Evolutionary conservation across 2,113 vertebrate genomes (phyloP).

Genomic region (Nothobranchius furzeri): DNA sequence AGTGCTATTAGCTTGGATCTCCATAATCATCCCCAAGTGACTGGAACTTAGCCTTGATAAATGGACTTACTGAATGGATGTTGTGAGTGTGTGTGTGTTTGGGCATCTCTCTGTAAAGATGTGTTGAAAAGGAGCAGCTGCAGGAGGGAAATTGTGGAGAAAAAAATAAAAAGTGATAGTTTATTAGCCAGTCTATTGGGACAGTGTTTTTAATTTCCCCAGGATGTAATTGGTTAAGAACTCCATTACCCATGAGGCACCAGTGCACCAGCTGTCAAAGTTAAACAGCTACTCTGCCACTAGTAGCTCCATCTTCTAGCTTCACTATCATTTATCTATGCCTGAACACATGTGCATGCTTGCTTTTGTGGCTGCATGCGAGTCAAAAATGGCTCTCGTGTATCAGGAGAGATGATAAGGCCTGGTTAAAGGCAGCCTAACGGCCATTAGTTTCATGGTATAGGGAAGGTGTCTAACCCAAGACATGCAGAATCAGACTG

Average conservation of each 20-base stretch:
- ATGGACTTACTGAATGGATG: conserved; percentile 59
- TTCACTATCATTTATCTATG: conserved; percentile 65
- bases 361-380: not conserved
- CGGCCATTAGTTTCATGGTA: conserved; percentile 38
- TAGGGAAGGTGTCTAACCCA: no score
- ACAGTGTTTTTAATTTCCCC: conserved; percentile 75
- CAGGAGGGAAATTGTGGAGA: conserved; percentile 21
- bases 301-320: conserved; percentile 53
- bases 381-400: conserved; percentile 10
- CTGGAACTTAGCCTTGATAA: conserved; percentile 75
- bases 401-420: conserved; percentile 57
- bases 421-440: conserved; percentile 53
- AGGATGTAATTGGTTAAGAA: conserved; percentile 75
- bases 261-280: conserved; percentile 65
- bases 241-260: conserved; percentile 75
- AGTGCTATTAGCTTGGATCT: conserved; percentile 74
- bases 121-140: conserved; percentile 61
- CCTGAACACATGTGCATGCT: conserved; percentile 24
- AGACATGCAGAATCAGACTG: no score
- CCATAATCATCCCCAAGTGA: conserved; percentile 75
- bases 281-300: conserved; percentile 70
- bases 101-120: conserved; percentile 41
- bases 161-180: conserved; percentile 46
- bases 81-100: conserved; percentile 31
- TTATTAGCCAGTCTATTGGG: conserved; percentile 65